Percentiles rank a stretch among this genome's conserved stretches.
Conservation (phyloP, 2,888 invertebrate species). For the Trichacis sp. region DNA sequence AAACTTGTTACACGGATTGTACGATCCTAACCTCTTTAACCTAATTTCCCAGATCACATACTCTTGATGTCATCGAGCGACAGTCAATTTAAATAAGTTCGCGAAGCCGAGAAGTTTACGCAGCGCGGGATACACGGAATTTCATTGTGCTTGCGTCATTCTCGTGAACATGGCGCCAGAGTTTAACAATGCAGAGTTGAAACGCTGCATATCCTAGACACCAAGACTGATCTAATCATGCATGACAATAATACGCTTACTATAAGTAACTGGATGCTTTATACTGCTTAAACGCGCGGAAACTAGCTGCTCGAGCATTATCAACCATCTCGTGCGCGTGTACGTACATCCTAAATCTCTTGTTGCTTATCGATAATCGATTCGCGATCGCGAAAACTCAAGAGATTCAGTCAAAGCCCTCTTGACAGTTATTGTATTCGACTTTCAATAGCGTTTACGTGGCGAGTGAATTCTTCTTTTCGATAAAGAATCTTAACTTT, state of each 20-base stretch:
- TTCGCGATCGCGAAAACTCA: neutral
- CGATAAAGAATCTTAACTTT: too few species aligned
- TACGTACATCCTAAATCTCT: neutral
- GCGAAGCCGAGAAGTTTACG: neutral
- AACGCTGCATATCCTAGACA: neutral
- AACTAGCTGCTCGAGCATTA: slow-evolving; percentile 2
- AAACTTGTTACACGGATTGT: too few species aligned
- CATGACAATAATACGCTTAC: slow-evolving; percentile 11
- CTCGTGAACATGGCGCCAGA: neutral
- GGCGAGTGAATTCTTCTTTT: too few species aligned
- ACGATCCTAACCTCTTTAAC: too few species aligned
- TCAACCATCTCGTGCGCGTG: neutral
- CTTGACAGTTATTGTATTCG: neutral
- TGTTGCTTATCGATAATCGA: neutral
- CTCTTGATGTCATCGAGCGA: too few species aligned
- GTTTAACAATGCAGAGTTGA: neutral
- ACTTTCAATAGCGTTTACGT: too few species aligned
- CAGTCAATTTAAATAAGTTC: neutral
- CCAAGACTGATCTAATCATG: slow-evolving; percentile 5
- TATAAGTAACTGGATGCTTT: neutral
- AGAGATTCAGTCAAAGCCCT: neutral
- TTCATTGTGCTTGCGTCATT: neutral
- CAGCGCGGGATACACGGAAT: neutral
- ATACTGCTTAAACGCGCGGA: neutral
- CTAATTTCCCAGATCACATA: too few species aligned